These are phyloP conservation scores for Xiphydria camelus DNA, from an alignment of 2,888 invertebrate genomes.

Conservation along the genomic window DNA sequence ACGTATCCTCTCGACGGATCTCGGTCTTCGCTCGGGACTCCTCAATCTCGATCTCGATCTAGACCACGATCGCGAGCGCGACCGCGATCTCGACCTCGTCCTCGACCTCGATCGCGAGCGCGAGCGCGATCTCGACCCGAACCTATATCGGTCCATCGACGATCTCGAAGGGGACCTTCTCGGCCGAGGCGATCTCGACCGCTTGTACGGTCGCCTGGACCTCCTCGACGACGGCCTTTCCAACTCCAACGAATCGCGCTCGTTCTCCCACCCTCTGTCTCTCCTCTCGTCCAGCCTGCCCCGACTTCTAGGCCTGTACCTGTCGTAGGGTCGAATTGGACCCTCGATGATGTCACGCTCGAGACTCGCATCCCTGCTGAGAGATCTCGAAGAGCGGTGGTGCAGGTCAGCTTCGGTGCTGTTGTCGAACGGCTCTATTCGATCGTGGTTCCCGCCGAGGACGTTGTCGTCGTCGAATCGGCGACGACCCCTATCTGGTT, in stretches of 20 bases:
- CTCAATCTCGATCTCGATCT: conserved; percentile 27
- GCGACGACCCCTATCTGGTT: conserved; percentile 35
- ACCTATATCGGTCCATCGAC: conserved; percentile 31
- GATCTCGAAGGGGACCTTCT: conserved; percentile 33
- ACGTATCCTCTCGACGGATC: conserved; percentile 33
- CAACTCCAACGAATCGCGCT: conserved; percentile 35
- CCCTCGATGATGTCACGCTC: conserved; percentile 42
- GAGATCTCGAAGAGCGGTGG: conserved; percentile 36
- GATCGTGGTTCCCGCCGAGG: conserved; percentile 32
- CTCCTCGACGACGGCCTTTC: conserved; percentile 33
- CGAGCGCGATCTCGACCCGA: conserved; percentile 37
- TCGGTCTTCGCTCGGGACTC: conserved; percentile 23
- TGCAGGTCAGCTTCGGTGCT: conserved; percentile 32
- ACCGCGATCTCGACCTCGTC: conserved; percentile 54
- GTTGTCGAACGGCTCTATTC: conserved; percentile 35
- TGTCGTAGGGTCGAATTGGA: conserved; percentile 22
- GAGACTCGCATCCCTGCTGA: conserved; percentile 39
- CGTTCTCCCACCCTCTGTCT: conserved; percentile 41
- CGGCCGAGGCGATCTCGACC: conserved; percentile 18
- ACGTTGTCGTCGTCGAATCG: conserved; percentile 34
- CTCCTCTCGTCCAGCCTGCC: conserved; percentile 27
- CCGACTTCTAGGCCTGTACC: conserved; percentile 23
- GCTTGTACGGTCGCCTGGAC: conserved; percentile 18
- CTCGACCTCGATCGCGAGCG: conserved; percentile 45
- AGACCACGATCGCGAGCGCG: conserved; percentile 53